These are phyloP conservation scores for Aspidiotus rigidus DNA, from an alignment of 2,888 invertebrate species.

Conservation along the genomic window DNA sequence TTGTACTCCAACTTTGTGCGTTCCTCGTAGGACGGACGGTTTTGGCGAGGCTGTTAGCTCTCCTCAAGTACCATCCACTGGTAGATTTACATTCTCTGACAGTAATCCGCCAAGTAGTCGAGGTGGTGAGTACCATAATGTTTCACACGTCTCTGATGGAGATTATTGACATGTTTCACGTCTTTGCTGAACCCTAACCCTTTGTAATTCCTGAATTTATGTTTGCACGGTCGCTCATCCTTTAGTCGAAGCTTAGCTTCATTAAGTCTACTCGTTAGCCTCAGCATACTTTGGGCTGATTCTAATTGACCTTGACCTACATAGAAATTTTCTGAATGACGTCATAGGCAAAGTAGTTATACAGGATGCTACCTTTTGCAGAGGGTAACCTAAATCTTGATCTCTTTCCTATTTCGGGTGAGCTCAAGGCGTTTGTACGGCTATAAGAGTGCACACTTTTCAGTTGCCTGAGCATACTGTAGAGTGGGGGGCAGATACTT, in stretches of 20 bases:
- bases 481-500: no score
- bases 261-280: not conserved
- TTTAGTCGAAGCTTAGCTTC: not conserved
- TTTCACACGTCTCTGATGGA: no score
- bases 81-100: conserved; percentile 52
- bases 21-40: conserved; percentile 71
- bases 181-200: not conserved
- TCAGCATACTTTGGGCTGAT: no score
- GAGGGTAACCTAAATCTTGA: no score
- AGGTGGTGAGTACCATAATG: conserved; percentile 19
- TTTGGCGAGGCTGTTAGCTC: conserved; percentile 89
- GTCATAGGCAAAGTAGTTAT: no score
- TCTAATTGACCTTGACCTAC: no score
- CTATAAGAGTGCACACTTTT: no score
- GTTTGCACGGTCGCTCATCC: not conserved
- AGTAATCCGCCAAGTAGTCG: conserved; percentile 11
- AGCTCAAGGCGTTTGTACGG: no score
- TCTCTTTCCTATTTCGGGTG: no score
- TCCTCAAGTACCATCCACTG: conserved; percentile 57
- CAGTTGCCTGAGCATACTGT: no score
- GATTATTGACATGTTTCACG: not conserved
- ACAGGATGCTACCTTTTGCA: no score
- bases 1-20: conserved; percentile 76
- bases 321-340: no score
- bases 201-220: not conserved